Conservation (phyloP, 1,140 invertebrate genomes). For the Holotrichia oblita region DNA sequence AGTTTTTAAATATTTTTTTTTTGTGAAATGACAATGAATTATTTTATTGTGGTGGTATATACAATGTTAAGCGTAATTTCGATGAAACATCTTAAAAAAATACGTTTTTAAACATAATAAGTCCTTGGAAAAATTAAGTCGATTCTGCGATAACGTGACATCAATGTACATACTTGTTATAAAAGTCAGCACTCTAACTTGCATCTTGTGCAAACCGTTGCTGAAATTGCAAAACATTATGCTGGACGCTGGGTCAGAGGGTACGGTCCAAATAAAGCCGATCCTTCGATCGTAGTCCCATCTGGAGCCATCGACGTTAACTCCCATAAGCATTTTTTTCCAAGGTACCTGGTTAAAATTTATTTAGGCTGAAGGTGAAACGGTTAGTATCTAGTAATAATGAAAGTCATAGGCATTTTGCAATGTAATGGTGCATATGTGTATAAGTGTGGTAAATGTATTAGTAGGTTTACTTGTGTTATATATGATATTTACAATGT, state of each 20-base stretch:
- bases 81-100: no score
- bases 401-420: not conserved
- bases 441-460: no score
- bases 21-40: no score
- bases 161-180: slow-evolving; percentile 5
- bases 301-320: not conserved
- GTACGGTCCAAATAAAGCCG: slow-evolving; percentile 1
- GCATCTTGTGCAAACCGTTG: not conserved
- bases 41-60: no score
- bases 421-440: no score
- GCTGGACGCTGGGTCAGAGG: not conserved
- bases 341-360: slow-evolving; percentile 26
- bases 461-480: no score
- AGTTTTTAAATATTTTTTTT: no score
- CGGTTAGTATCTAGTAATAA: not conserved
- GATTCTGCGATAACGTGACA: not conserved
- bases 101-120: no score
- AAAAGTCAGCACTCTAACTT: not conserved
- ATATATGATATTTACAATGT: no score
- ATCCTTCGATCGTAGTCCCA: slow-evolving; percentile 33
- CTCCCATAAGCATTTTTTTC: not conserved
- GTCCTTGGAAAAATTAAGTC: not conserved
- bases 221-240: not conserved
- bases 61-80: no score
- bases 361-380: slow-evolving; percentile 1